These are phyloP conservation scores for Dipodomys merriami DNA, from an alignment of 2,113 vertebrate genomes.

Conservation along the genomic window DNA sequence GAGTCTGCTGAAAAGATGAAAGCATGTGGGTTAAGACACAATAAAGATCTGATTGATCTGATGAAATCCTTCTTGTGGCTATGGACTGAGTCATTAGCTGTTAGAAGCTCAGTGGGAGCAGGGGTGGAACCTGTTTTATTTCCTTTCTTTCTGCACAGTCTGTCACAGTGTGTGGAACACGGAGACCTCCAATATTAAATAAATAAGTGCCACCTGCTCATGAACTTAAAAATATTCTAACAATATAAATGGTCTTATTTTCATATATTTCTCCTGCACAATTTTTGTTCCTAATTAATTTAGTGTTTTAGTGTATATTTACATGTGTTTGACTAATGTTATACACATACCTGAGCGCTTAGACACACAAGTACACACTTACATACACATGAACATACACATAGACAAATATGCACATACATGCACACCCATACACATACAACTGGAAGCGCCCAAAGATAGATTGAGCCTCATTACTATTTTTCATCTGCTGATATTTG, in stretches of 20 bases:
- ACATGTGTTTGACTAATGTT: not conserved
- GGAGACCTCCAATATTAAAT: not conserved
- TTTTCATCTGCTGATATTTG: not conserved
- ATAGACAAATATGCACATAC: not conserved
- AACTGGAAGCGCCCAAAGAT: not conserved
- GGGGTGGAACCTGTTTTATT: not conserved
- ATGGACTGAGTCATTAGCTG: not conserved
- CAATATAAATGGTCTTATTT: not conserved
- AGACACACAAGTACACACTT: not conserved
- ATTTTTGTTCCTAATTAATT: not conserved
- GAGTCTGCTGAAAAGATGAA: not conserved
- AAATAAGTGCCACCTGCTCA: not conserved
- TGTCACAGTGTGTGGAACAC: not conserved
- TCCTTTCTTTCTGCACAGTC: not conserved
- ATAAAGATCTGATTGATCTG: not conserved
- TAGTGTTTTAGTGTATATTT: not conserved
- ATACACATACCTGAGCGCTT: not conserved
- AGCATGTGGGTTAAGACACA: not conserved
- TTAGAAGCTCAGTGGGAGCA: not conserved
- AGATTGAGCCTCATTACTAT: not conserved
- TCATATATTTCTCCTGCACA: not conserved
- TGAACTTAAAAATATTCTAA: too few relatives aligned
- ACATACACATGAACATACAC: not conserved
- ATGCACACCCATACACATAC: not conserved
- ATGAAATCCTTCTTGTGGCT: not conserved